phyloP scores from a whole-genome alignment of 2,888 invertebrate species.

The Ornithoptera alexandrae region DNA sequence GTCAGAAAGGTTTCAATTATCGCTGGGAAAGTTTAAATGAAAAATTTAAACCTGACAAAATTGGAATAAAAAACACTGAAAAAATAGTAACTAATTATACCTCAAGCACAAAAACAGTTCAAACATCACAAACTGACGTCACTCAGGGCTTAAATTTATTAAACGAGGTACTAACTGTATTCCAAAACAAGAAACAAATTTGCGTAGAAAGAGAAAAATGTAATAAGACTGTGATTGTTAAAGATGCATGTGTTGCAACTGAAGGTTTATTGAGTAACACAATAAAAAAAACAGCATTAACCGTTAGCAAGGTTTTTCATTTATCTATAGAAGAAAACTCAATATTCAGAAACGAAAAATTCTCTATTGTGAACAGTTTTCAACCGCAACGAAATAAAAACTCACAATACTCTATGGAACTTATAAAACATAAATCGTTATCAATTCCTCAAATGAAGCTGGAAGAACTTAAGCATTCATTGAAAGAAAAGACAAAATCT shows the following conservation, averaged over 20 bases:
- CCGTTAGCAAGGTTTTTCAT: constrained; percentile 49
- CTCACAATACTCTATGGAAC: constrained; percentile 43
- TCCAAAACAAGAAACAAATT: constrained; percentile 57
- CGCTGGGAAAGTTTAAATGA: constrained; percentile 10
- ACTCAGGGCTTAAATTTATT: constrained; percentile 54
- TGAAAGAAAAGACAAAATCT: constrained; percentile 58
- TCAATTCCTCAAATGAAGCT: constrained; percentile 72
- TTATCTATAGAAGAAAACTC: constrained; percentile 50
- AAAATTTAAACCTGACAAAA: constrained; percentile 24
- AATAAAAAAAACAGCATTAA: constrained; percentile 37
- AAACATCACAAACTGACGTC: constrained; percentile 53
- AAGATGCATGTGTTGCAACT: constrained; percentile 56
- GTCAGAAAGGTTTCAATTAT: constrained; percentile 38
- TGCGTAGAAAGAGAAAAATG: constrained; percentile 34
- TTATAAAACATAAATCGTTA: constrained; percentile 62
- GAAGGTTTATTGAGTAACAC: constrained; percentile 34
- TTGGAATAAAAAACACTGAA: constrained; percentile 27
- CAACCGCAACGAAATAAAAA: constrained; percentile 45
- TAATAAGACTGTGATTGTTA: constrained; percentile 44
- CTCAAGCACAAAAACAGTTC: constrained; percentile 44
- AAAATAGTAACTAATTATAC: constrained; percentile 15
- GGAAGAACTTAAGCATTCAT: constrained; percentile 61
- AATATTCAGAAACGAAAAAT: constrained; percentile 42
- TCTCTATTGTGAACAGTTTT: constrained; percentile 47
- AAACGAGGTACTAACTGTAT: constrained; percentile 65